Evolutionary conservation across 2,797 vertebrate species (phyloP).

Genomic region (Chiroxiphia lanceolata): DNA sequence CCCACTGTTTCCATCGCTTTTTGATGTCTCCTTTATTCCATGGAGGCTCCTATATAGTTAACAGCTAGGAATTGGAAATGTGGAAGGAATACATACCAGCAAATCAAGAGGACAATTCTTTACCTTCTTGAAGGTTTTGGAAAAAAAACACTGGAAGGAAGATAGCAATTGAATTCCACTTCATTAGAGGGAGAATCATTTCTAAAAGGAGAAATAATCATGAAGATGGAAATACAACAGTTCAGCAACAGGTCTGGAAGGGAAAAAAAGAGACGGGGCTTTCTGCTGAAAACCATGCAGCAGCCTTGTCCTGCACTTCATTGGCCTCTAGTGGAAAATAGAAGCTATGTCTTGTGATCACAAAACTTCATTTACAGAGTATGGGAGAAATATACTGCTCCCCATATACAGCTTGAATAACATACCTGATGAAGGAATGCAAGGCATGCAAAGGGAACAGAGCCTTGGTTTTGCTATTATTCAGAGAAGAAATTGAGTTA

Average conservation of each 20-base stretch:
- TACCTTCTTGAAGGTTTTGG: background rate
- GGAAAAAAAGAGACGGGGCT: background rate
- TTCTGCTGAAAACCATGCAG: background rate
- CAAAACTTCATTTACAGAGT: background rate
- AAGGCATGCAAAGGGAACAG: background rate
- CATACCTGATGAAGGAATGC: background rate
- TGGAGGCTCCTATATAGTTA: background rate
- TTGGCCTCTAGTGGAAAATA: constrained; percentile 69
- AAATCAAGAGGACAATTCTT: background rate
- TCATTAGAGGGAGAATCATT: background rate
- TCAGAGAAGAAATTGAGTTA: background rate
- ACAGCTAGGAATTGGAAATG: background rate
- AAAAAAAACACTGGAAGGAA: constrained; percentile 13
- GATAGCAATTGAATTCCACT: background rate
- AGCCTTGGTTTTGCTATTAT: background rate
- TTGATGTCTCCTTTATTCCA: background rate
- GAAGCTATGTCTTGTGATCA: background rate
- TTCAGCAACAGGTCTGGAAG: background rate
- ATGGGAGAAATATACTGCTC: background rate
- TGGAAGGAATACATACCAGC: background rate
- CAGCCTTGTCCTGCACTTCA: constrained; percentile 39
- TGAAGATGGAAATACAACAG: background rate
- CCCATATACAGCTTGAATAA: background rate
- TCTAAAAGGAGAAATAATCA: constrained; percentile 27
- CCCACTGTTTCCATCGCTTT: background rate